Conservation (phyloP, 2,888 invertebrate genomes). For the Drosophila robusta region DNA sequence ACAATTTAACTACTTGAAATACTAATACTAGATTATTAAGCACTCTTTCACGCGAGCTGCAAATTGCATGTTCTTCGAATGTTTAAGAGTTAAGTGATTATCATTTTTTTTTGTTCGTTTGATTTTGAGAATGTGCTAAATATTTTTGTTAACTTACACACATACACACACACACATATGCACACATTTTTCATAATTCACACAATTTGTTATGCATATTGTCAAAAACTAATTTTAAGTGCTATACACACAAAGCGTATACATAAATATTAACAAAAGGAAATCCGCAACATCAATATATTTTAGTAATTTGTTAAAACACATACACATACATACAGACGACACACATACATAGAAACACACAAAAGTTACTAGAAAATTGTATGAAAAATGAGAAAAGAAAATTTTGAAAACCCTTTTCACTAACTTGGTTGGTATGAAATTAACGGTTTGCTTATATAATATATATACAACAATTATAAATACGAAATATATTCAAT, state of each 20-base stretch:
- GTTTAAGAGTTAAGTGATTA: conserved; percentile 44
- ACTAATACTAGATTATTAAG: conserved; percentile 24
- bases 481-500: conserved; percentile 41
- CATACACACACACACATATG: conserved; percentile 8
- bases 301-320: conserved; percentile 36
- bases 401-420: conserved; percentile 53
- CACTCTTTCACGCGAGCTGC: conserved; percentile 29
- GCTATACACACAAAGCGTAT: conserved; percentile 39
- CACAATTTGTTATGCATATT: conserved; percentile 33
- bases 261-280: conserved; percentile 31
- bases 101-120: conserved; percentile 18
- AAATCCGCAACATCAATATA: conserved; percentile 13
- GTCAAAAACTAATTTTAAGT: conserved; percentile 41
- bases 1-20: conserved; percentile 12
- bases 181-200: conserved; percentile 8
- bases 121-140: conserved; percentile 29
- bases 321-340: conserved; percentile 11
- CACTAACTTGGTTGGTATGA: conserved; percentile 76
- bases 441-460: conserved; percentile 79
- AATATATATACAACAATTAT: conserved; percentile 51
- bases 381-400: conserved; percentile 29
- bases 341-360: conserved; percentile 7
- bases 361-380: conserved; percentile 22
- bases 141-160: conserved; percentile 47
- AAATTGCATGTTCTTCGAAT: conserved; percentile 70